Evolutionary conservation across 2,113 vertebrate species (phyloP), one percentile per base, ranked within the genome.

Genomic region (Cyprinus carpio): DNA sequence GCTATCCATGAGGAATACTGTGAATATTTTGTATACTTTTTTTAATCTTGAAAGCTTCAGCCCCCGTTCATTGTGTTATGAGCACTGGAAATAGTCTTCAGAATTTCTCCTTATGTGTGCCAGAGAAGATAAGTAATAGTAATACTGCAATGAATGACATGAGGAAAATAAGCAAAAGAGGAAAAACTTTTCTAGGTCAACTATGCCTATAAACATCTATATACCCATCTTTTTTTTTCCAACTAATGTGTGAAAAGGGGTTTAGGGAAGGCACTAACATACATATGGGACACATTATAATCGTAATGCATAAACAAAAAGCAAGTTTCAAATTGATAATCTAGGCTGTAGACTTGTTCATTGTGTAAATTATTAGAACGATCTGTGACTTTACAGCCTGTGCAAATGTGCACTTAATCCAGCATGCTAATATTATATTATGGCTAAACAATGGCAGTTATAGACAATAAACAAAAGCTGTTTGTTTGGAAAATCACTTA

Each of bases 401-500:
- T 84, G 75, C 62, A 65, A 71, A 75, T 67, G 71, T n/a, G 20
- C 43, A 82, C 18, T 58, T 56, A 25, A 79, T 40, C 31, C 15
- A 4, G 34, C 23, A 62, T 15, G 76, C 76, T 51, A 31, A 46
- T 46, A 46, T 46, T 29, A 43, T 10, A 43, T 43, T 31, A 74
- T 34, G 13, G 23, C 40, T 25, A 29, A 54, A 72, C 81, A 62
- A 71, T 72, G 11, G 11, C 27, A 9, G 12, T 23, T 9, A 16
- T 31, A 49, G 20, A 34, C 46, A 16, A 25, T 76, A 49, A 76
- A 60, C 31, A 64, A 37, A 56, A 51, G 27, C 40, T 23, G 27
- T 75, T 27, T 75, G 83, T 64, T 87, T n/a, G 51, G 67, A 72
- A 75, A 79, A 75, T 65, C 16, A 69, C 49, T 62, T 51, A 4